A percentile compares a stretch with the other conserved stretches of the same genome.
These are phyloP conservation scores for Anthopleura sola DNA, from an alignment of 64 coral and sea anemone species.

Conservation along the genomic window DNA sequence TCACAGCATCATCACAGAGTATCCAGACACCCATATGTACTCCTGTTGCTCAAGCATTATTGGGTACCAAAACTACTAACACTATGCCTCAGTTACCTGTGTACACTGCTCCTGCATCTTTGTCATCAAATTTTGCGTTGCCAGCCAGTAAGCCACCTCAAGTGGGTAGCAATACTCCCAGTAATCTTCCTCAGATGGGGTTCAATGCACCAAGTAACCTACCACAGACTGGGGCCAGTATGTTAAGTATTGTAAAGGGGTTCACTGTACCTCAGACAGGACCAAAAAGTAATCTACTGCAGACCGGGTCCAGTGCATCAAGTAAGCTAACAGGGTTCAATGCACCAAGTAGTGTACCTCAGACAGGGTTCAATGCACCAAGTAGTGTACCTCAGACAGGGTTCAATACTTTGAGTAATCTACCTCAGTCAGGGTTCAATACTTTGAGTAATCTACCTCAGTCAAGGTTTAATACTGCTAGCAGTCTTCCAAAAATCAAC, in stretches of 20 bases:
- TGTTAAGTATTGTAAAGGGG: too few species aligned
- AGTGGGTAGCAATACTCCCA: too few species aligned
- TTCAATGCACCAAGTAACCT: not conserved
- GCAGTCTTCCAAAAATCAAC: not conserved
- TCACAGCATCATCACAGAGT: not conserved
- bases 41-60: not conserved
- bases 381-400: too few species aligned
- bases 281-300: too few species aligned
- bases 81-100: not conserved
- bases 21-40: not conserved
- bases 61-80: not conserved
- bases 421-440: too few species aligned
- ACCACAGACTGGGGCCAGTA: not conserved
- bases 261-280: too few species aligned
- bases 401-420: too few species aligned
- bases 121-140: not conserved
- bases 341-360: too few species aligned
- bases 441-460: too few species aligned
- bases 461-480: too few species aligned
- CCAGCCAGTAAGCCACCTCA: not conserved
- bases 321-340: not conserved
- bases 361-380: not conserved
- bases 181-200: not conserved
- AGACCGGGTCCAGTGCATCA: too few species aligned
- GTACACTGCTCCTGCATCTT: not conserved